Evolutionary conservation across 2,113 vertebrate species (phyloP).

Genomic region (Procavia capensis): DNA sequence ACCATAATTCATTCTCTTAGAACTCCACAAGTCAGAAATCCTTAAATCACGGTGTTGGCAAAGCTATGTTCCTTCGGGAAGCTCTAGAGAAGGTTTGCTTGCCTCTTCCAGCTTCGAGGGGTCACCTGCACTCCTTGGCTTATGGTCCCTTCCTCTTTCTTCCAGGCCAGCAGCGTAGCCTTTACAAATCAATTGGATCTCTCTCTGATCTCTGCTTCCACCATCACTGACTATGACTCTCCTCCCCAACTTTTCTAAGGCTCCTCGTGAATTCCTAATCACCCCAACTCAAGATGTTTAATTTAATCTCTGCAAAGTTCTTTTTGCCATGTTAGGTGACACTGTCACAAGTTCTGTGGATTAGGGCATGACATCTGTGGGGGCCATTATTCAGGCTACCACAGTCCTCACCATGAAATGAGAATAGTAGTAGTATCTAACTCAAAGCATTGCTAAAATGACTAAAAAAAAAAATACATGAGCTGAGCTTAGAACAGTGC

Average conservation of each 20-base stretch:
- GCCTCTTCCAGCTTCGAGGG: not conserved
- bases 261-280: not conserved
- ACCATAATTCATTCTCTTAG: not conserved
- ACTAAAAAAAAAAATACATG: constrained; percentile 39
- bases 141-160: not conserved
- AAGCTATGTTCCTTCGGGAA: not conserved
- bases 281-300: not conserved
- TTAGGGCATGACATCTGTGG: not conserved
- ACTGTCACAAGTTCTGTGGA: not conserved
- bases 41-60: not conserved
- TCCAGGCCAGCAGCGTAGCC: not conserved
- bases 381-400: not conserved
- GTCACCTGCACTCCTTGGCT: not conserved
- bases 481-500: constrained; percentile 50
- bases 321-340: constrained; percentile 9
- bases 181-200: not conserved
- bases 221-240: not conserved
- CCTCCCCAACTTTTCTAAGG: constrained; percentile 14
- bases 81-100: not conserved
- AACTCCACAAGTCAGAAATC: not conserved
- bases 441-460: constrained; percentile 17
- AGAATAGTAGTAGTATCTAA: constrained; percentile 37
- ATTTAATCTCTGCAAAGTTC: constrained; percentile 15
- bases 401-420: constrained; percentile 27
- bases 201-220: not conserved